A percentile compares a stretch with the other conserved stretches of the same genome.
Evolutionary conservation across 23 tunicate genomes (phyloP).

Genomic region (Pegea sp.): DNA sequence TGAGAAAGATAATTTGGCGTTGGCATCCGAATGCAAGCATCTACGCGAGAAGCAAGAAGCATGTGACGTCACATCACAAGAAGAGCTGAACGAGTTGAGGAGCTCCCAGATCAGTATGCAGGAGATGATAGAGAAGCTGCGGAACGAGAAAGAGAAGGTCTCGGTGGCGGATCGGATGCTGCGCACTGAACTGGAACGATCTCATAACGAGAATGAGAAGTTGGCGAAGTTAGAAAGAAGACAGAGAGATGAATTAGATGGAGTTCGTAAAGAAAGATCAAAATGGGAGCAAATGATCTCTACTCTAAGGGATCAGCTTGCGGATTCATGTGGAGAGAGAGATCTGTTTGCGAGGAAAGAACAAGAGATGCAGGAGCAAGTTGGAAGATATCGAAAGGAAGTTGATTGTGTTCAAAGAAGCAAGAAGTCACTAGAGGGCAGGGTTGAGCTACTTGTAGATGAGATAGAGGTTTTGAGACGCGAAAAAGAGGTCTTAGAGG

Average conservation of each 20-base stretch:
- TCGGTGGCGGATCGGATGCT: not conserved
- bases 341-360: not conserved
- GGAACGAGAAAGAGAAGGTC: not conserved
- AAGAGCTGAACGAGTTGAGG: not conserved
- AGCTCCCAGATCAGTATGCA: too few relatives aligned
- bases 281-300: not conserved
- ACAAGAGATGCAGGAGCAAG: too few relatives aligned
- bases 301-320: not conserved
- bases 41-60: constrained; percentile 1
- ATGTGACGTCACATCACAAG: not conserved
- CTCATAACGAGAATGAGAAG: not conserved
- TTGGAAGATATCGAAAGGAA: too few relatives aligned
- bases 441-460: too few relatives aligned
- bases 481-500: too few relatives aligned
- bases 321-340: not conserved
- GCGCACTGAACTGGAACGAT: not conserved
- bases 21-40: constrained; percentile 5
- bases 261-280: too few relatives aligned
- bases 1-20: constrained; percentile 14
- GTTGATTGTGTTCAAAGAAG: too few relatives aligned
- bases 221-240: not conserved
- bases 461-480: too few relatives aligned
- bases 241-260: too few relatives aligned
- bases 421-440: too few relatives aligned
- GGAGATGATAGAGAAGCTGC: constrained; percentile 1